Evolutionary conservation across 1,140 invertebrate species (phyloP).

Genomic region (Thaumatotibia leucotreta): DNA sequence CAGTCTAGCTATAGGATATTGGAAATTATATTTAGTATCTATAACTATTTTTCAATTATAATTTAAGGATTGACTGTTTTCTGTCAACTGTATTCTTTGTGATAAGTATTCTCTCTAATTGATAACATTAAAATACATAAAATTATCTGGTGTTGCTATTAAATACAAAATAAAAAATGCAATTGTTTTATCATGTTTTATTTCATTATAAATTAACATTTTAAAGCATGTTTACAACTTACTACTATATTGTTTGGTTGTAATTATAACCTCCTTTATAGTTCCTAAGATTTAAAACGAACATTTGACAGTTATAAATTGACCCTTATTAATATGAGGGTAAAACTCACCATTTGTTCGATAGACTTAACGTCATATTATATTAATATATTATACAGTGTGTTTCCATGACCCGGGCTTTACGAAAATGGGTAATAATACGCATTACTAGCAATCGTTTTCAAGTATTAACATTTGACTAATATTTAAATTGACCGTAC

Average conservation of each 20-base stretch:
- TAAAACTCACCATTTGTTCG: too few relatives aligned
- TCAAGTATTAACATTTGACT: too few relatives aligned
- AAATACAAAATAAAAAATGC: not conserved
- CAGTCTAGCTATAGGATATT: not conserved
- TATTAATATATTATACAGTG: too few relatives aligned
- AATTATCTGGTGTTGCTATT: conserved; percentile 11
- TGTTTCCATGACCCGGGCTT: too few relatives aligned
- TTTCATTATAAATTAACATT: conserved; percentile 9
- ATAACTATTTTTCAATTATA: not conserved
- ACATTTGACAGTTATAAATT: too few relatives aligned
- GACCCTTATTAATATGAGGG: not conserved
- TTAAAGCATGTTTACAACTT: not conserved
- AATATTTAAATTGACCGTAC: too few relatives aligned
- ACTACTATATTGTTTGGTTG: not conserved
- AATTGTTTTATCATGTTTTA: not conserved
- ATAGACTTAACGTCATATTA: too few relatives aligned
- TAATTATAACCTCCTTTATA: not conserved
- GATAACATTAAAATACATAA: not conserved
- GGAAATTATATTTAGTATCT: not conserved
- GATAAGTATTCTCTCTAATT: not conserved
- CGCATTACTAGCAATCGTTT: too few relatives aligned
- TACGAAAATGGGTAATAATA: too few relatives aligned
- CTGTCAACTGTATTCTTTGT: not conserved
- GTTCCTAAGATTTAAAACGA: too few relatives aligned
- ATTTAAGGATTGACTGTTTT: not conserved